Conservation (phyloP, 2,888 invertebrate genomes). For the Augiades crinisus region DNA sequence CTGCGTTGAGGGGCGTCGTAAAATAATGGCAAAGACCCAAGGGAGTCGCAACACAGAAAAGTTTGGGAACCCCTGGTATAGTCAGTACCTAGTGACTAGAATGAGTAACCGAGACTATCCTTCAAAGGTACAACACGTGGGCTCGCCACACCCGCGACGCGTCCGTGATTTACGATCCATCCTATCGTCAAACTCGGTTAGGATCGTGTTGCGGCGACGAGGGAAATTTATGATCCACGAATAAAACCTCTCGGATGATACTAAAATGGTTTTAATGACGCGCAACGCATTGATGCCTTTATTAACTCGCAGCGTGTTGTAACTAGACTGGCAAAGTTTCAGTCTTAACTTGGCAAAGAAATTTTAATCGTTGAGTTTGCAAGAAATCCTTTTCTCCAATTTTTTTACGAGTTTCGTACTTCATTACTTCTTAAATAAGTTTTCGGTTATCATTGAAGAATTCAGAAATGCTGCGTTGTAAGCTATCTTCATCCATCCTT, state of each 20-base stretch:
- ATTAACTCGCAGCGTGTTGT: slow-evolving; percentile 18
- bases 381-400: too few relatives aligned
- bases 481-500: too few relatives aligned
- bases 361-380: not conserved
- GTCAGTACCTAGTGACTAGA: too few relatives aligned
- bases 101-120: not conserved
- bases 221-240: slow-evolving; percentile 48
- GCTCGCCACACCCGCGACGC: slow-evolving; percentile 35
- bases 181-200: slow-evolving; percentile 49
- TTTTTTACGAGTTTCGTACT: too few relatives aligned
- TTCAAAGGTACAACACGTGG: slow-evolving; percentile 17
- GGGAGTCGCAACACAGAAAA: too few relatives aligned
- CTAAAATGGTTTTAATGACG: slow-evolving; percentile 59
- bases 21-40: too few relatives aligned
- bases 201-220: slow-evolving; percentile 41
- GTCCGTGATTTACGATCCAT: slow-evolving; percentile 52
- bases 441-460: too few relatives aligned
- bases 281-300: slow-evolving; percentile 44
- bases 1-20: too few relatives aligned
- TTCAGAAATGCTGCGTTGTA: too few relatives aligned
- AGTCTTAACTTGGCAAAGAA: too few relatives aligned
- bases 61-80: too few relatives aligned
- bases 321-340: not conserved
- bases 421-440: too few relatives aligned
- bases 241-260: slow-evolving; percentile 56